Percentiles rank a stretch among this genome's conserved stretches.
These are phyloP conservation scores for Gastracanthus pulcherrimus DNA, from an alignment of 2,888 invertebrate species.

Conservation along the genomic window DNA sequence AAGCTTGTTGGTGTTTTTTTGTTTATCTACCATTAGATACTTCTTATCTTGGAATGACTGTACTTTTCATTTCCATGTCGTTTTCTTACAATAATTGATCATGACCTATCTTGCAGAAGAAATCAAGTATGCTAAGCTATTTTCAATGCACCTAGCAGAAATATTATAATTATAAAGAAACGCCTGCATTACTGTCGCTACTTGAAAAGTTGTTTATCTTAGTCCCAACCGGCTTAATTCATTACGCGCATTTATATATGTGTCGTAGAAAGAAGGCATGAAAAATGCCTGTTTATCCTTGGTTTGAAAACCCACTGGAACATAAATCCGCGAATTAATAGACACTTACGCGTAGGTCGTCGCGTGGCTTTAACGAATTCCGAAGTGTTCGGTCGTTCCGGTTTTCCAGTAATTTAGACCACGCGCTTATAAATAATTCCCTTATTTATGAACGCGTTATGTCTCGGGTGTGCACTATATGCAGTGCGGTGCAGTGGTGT, in stretches of 20 bases:
- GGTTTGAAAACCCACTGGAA: not conserved
- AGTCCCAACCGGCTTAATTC: not conserved
- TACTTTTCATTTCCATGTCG: not conserved
- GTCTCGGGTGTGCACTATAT: not conserved
- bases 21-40: slow-evolving; percentile 5
- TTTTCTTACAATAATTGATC: slow-evolving; percentile 8
- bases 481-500: too few relatives aligned
- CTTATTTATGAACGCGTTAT: slow-evolving; percentile 1
- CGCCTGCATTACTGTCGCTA: not conserved
- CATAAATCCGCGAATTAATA: slow-evolving; percentile 34
- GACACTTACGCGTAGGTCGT: not conserved
- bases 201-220: not conserved
- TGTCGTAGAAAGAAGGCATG: not conserved
- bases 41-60: slow-evolving; percentile 5
- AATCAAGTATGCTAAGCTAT: not conserved
- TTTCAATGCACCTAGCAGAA: not conserved
- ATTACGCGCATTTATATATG: not conserved
- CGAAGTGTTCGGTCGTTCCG: slow-evolving; percentile 12
- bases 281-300: slow-evolving; percentile 13
- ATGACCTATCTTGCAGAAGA: not conserved
- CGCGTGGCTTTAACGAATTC: slow-evolving; percentile 2
- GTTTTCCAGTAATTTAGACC: slow-evolving; percentile 15
- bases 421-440: slow-evolving; percentile 6
- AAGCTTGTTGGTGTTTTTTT: not conserved
- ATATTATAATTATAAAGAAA: not conserved